Evolutionary conservation across 2,888 invertebrate genomes (phyloP), one percentile per base, ranked within the genome.

Genomic region (Tipula helvola): DNA sequence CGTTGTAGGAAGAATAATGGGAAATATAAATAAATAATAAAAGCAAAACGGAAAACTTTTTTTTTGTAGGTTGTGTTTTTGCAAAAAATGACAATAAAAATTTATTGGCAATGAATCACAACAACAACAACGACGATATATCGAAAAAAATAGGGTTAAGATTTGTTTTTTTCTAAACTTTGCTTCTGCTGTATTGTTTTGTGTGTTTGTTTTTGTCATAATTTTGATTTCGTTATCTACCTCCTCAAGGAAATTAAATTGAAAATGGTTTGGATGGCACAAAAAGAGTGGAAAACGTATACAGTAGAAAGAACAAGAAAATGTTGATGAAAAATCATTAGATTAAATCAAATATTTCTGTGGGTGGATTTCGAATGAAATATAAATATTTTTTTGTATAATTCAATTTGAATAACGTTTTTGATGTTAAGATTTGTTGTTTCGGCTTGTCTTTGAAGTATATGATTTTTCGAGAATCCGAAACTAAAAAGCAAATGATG

Each of bases 81-180:
- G 71, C 71, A 71, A 28, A 28, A 52, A 71, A 71, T 28, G 71
- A 28, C 71, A 71, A 71, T 71, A 71, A 71, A 71, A 71, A 71
- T 71, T 71, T 71, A 71, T 71, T 71, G 71, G 71, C 71, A 71
- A 71, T 71, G 71, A 71, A 71, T 71, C 71, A 71, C 71, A 71
- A 71, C 39, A 7, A 39, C 1, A 39, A 39, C n/a, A 57, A 71
- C 28, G 28, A 71, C 71, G 71, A 52, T 71, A 8, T 28, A 28
- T 57, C 16, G 7, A 18, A 18, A 18, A n/a, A 28, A 28, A 28
- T 71, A 71, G 71, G 71, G 71, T 71, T 71, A 71, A 71, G 71
- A 71, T 71, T 71, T 71, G 71, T 71, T 71, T 71, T 71, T 71
- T 8, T 28, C n/a, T n/a, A n/a, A n/a, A n/a, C n/a, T 18, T n/a